Percentiles rank a stretch among this genome's conserved stretches.
These are phyloP conservation scores for Alca torda DNA, from an alignment of 2,797 vertebrate genomes.

Conservation along the genomic window DNA sequence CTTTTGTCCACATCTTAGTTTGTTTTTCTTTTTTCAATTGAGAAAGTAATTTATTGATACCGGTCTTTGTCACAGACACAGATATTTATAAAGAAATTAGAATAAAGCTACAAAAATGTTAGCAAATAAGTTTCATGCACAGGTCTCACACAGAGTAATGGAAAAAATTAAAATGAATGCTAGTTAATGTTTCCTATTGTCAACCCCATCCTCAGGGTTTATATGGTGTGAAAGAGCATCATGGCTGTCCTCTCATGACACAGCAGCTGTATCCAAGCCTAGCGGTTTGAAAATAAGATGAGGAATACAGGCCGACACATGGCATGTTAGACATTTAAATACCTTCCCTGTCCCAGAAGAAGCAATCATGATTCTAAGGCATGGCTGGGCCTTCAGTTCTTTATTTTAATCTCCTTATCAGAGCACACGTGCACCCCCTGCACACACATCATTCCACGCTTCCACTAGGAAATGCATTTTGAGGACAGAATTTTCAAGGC, in stretches of 20 bases:
- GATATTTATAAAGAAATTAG: not conserved
- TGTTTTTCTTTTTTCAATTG: not conserved
- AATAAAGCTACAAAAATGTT: not conserved
- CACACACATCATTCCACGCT: not conserved
- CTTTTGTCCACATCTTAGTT: not conserved
- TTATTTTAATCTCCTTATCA: not conserved
- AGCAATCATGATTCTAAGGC: not conserved
- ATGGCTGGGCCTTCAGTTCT: not conserved
- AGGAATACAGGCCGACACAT: not conserved
- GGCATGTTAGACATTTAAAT: not conserved
- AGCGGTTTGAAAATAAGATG: not conserved
- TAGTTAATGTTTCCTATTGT: not conserved
- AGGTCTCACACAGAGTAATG: not conserved
- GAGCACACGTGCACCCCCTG: not conserved
- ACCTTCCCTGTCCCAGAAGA: not conserved
- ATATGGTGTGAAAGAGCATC: not conserved
- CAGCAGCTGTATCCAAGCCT: not conserved
- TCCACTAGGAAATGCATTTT: not conserved
- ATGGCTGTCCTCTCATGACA: not conserved
- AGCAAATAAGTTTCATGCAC: not conserved
- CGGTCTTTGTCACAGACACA: not conserved
- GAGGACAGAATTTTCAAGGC: conserved; percentile 5
- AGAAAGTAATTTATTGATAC: not conserved
- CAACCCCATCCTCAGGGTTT: not conserved
- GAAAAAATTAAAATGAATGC: not conserved